Percentiles rank a stretch among this genome's conserved stretches.
Evolutionary conservation across 30 jellyfish, hydroid and myxozoan genomes (phyloP).

Genomic region (Pelagia noctiluca): DNA sequence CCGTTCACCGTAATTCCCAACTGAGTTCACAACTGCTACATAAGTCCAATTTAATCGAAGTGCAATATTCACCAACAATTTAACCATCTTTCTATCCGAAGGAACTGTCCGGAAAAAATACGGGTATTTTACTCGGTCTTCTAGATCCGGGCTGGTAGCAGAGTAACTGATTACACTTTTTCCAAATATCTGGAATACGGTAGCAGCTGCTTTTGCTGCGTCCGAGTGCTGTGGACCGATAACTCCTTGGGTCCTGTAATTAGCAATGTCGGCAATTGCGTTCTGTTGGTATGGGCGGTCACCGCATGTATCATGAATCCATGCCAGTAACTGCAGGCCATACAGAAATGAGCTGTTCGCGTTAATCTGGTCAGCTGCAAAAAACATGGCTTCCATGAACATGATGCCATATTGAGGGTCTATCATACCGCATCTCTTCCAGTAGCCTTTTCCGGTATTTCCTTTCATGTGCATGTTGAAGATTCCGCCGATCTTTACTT

Average conservation of each 20-base stretch:
- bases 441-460: slow-evolving; percentile 6
- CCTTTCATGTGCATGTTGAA: slow-evolving; percentile 64
- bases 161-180: slow-evolving; percentile 57
- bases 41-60: slow-evolving; percentile 68
- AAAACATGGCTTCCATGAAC: slow-evolving; percentile 83
- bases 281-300: slow-evolving; percentile 41
- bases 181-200: slow-evolving; percentile 38
- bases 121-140: slow-evolving; percentile 31
- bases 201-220: slow-evolving; percentile 42
- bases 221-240: slow-evolving; percentile 77
- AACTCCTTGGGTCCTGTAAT: slow-evolving; percentile 40
- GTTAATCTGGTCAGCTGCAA: slow-evolving; percentile 72
- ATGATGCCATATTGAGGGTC: slow-evolving; percentile 83
- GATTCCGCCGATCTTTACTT: slow-evolving; percentile 45
- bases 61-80: slow-evolving; percentile 38
- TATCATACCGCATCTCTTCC: slow-evolving; percentile 49
- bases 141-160: slow-evolving; percentile 66
- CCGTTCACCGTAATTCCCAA: slow-evolving; percentile 61
- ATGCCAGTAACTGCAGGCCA: slow-evolving; percentile 53
- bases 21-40: slow-evolving; percentile 61
- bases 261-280: slow-evolving; percentile 43
- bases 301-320: slow-evolving; percentile 77
- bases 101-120: slow-evolving; percentile 81
- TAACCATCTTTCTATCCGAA: slow-evolving; percentile 40
- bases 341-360: slow-evolving; percentile 21